phyloP scores from a whole-genome alignment of 2,888 invertebrate genomes.

The Ectemnius continuus region DNA sequence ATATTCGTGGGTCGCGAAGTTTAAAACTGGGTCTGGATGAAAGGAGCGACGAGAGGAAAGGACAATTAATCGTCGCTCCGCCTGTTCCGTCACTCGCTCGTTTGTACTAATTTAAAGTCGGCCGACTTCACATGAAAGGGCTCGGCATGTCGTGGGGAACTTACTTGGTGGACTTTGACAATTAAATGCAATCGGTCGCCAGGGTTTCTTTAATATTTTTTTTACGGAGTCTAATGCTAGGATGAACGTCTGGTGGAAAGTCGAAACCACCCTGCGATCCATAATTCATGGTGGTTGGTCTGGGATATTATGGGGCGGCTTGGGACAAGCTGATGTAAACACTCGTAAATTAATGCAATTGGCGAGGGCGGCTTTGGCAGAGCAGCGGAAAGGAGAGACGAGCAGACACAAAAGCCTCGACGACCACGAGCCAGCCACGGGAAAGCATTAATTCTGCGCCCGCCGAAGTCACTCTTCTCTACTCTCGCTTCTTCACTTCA shows the following conservation, averaged over 20 bases:
- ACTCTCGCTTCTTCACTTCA: slow-evolving; percentile 12
- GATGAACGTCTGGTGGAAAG: slow-evolving; percentile 21
- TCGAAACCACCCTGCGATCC: slow-evolving; percentile 59
- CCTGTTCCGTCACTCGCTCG: neutral
- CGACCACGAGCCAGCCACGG: neutral
- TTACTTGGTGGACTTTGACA: neutral
- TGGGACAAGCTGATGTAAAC: slow-evolving; percentile 57
- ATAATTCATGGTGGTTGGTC: slow-evolving; percentile 65
- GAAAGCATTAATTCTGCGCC: slow-evolving; percentile 22
- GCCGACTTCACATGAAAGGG: neutral
- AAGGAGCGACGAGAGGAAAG: neutral
- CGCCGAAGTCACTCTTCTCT: neutral
- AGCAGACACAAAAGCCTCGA: neutral
- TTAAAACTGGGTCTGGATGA: no score
- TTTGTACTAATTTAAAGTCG: slow-evolving; percentile 6
- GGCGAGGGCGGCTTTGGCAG: slow-evolving; percentile 31
- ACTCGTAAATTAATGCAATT: slow-evolving; percentile 62
- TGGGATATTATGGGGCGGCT: slow-evolving; percentile 50
- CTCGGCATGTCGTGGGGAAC: neutral
- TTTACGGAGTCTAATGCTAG: neutral
- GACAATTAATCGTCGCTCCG: neutral
- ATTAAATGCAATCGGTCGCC: neutral
- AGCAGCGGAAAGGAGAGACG: slow-evolving; percentile 6
- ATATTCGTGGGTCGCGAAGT: no score
- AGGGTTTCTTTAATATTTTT: neutral